phyloP scores from a whole-genome alignment of 1,140 invertebrate genomes.

The Fragariocoptes setiger region DNA sequence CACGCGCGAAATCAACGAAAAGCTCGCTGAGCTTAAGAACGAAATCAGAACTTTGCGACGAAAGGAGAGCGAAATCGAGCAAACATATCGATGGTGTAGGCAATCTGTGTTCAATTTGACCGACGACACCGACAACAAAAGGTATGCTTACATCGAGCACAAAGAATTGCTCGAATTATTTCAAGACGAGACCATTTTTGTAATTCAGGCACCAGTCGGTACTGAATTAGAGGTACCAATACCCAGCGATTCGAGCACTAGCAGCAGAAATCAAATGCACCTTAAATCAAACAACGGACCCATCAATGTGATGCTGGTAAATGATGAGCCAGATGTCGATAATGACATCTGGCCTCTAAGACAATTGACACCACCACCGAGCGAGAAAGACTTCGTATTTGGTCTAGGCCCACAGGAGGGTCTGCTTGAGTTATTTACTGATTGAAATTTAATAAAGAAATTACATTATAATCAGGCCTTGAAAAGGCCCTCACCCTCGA shows the following conservation, averaged over 20 bases:
- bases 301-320: constrained; percentile 24
- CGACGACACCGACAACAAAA: constrained; percentile 37
- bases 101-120: constrained; percentile 62
- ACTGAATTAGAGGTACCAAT: constrained; percentile 33
- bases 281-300: constrained; percentile 23
- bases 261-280: constrained; percentile 23
- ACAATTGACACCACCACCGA: constrained; percentile 36
- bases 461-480: not conserved
- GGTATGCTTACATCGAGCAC: constrained; percentile 38
- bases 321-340: too few species aligned
- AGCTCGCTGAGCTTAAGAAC: constrained; percentile 33
- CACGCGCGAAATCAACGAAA: constrained; percentile 37
- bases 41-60: constrained; percentile 40
- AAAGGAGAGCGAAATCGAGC: constrained; percentile 42
- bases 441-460: too few species aligned
- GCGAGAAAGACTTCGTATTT: constrained; percentile 41
- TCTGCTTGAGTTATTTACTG: constrained; percentile 38
- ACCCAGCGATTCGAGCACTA: constrained; percentile 15
- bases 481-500: constrained; percentile 74
- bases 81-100: constrained; percentile 33
- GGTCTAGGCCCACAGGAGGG: constrained; percentile 42
- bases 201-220: constrained; percentile 44
- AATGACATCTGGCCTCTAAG: constrained; percentile 25
- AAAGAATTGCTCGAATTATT: constrained; percentile 36
- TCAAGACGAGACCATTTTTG: constrained; percentile 28